Conservation (phyloP, 2,888 invertebrate genomes). For the Mesorhabditis sp. region DNA sequence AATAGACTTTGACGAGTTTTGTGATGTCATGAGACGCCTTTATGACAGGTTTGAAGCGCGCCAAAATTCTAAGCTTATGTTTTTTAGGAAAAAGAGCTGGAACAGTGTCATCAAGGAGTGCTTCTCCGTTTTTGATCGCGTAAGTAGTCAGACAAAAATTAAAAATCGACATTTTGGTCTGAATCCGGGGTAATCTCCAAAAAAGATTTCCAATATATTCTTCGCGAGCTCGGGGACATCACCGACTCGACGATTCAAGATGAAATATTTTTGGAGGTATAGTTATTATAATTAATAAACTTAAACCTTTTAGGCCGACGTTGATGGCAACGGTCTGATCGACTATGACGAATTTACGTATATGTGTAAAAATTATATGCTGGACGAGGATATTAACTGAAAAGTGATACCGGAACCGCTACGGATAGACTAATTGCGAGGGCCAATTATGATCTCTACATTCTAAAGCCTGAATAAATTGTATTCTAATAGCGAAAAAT, state of each 20-base stretch:
- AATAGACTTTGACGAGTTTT: conserved; percentile 55
- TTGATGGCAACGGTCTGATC: conserved; percentile 54
- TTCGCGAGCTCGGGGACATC: conserved; percentile 54
- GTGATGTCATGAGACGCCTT: conserved; percentile 44
- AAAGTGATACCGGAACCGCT: not conserved
- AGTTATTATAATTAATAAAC: not conserved
- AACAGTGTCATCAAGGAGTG: conserved; percentile 54
- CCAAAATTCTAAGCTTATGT: too few species aligned
- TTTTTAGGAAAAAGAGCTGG: conserved; percentile 52
- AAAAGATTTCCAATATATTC: conserved; percentile 52
- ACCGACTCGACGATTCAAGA: conserved; percentile 51
- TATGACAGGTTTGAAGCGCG: conserved; percentile 18
- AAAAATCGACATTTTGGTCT: conserved; percentile 32
- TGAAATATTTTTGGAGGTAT: conserved; percentile 47
- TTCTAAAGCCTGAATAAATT: too few species aligned
- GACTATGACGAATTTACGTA: conserved; percentile 57
- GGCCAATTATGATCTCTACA: too few species aligned
- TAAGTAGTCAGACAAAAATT: conserved; percentile 16
- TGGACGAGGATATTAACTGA: conserved; percentile 50
- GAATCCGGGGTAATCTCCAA: conserved; percentile 51
- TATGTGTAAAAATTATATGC: conserved; percentile 54
- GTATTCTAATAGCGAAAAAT: too few species aligned
- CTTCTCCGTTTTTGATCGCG: conserved; percentile 54
- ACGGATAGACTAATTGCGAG: too few species aligned
- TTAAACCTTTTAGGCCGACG: conserved; percentile 35